These are phyloP conservation scores for Sebastes elongatus DNA, from an alignment of 2,797 vertebrate genomes.

Conservation along the genomic window DNA sequence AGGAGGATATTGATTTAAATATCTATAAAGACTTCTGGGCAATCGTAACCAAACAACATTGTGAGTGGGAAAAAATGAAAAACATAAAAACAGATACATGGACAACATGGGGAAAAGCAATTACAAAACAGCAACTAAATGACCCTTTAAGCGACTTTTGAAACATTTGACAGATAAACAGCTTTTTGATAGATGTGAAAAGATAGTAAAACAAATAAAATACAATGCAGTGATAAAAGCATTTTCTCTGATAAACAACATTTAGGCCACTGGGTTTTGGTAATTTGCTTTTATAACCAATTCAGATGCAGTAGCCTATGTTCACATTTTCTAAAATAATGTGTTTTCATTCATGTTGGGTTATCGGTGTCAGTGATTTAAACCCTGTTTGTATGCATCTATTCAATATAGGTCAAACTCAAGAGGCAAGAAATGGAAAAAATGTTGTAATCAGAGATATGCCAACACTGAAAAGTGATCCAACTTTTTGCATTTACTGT, in stretches of 20 bases:
- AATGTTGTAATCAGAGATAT: constrained; percentile 52
- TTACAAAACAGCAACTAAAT: too few species aligned
- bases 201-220: background rate
- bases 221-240: background rate
- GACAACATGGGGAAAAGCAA: too few species aligned
- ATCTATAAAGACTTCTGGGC: too few species aligned
- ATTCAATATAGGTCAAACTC: constrained; percentile 24
- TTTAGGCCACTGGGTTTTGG: background rate
- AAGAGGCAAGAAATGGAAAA: constrained; percentile 31
- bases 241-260: background rate
- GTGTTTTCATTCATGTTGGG: background rate
- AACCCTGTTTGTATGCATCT: background rate
- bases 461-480: constrained; percentile 69
- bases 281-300: background rate
- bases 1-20: too few species aligned
- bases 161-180: too few species aligned
- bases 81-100: too few species aligned
- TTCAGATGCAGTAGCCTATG: background rate
- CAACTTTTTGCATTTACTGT: constrained; percentile 67
- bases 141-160: too few species aligned
- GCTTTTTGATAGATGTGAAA: too few species aligned
- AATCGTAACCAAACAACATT: too few species aligned
- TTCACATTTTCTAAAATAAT: background rate
- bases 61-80: too few species aligned
- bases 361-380: background rate